phyloP scores from a whole-genome alignment of 1,140 invertebrate genomes.

The Ceratina calcarata region DNA sequence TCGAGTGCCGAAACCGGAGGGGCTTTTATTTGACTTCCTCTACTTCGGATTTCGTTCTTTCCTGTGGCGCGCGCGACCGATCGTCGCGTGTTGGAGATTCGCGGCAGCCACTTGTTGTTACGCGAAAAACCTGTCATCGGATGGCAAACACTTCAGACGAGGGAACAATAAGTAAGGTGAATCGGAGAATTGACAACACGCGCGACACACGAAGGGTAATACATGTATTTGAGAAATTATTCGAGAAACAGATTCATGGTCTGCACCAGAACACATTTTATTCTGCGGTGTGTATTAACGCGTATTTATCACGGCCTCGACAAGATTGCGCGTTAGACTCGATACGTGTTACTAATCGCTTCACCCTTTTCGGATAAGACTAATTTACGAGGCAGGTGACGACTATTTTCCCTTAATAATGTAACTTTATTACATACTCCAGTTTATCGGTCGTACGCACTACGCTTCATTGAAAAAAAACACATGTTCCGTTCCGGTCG shows the following conservation, averaged over 20 bases:
- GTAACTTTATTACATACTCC: neutral
- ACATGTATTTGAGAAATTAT: too few species aligned
- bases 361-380: slow-evolving; percentile 43
- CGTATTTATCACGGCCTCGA: neutral
- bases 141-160: neutral
- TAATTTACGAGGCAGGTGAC: slow-evolving; percentile 20
- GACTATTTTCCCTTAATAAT: slow-evolving; percentile 32
- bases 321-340: slow-evolving; percentile 43
- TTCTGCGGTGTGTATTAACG: slow-evolving; percentile 4
- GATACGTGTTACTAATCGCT: slow-evolving; percentile 42
- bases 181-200: neutral
- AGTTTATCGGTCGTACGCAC: neutral
- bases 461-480: neutral
- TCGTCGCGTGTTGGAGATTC: neutral
- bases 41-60: neutral
- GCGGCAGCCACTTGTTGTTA: neutral
- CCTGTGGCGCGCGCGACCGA: too few species aligned
- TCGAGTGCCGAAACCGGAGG: neutral
- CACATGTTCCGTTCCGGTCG: neutral
- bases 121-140: neutral
- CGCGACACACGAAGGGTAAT: neutral
- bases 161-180: too few species aligned
- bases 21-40: neutral
- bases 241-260: neutral
- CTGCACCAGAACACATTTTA: slow-evolving; percentile 5